Percentiles rank a stretch among this genome's conserved stretches.
Conservation (phyloP, 2,797 vertebrate species). For the Potorous gilbertii region DNA sequence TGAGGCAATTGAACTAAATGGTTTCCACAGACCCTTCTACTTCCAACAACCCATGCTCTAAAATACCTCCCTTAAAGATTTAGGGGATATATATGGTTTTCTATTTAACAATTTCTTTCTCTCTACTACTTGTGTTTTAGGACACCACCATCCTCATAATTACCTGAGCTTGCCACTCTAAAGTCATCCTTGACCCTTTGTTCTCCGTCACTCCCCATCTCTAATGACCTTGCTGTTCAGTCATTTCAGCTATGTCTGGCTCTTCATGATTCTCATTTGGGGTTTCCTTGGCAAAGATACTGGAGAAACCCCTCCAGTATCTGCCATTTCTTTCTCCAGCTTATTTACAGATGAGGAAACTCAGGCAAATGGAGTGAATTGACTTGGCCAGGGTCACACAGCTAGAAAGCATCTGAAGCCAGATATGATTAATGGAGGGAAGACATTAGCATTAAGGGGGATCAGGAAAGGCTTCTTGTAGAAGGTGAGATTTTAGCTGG, state of each 20-base stretch:
- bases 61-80: not conserved
- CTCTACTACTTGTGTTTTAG: not conserved
- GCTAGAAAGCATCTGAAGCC: not conserved
- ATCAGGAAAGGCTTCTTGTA: not conserved
- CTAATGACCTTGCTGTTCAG: not conserved
- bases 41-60: not conserved
- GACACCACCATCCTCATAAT: not conserved
- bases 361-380: not conserved
- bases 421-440: not conserved
- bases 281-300: not conserved
- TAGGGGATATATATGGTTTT: not conserved
- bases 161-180: not conserved
- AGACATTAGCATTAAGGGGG: not conserved
- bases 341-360: not conserved
- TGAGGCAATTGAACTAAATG: not conserved
- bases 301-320: not conserved
- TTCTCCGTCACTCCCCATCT: not conserved
- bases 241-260: not conserved
- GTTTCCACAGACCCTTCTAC: not conserved
- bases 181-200: not conserved
- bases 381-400: not conserved
- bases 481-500: not conserved
- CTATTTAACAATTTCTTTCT: not conserved
- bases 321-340: not conserved
- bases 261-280: not conserved